Base-by-base conservation (phyloP, 2,113 vertebrate genomes). In the Protobothrops mucrosquamatus region DNA sequence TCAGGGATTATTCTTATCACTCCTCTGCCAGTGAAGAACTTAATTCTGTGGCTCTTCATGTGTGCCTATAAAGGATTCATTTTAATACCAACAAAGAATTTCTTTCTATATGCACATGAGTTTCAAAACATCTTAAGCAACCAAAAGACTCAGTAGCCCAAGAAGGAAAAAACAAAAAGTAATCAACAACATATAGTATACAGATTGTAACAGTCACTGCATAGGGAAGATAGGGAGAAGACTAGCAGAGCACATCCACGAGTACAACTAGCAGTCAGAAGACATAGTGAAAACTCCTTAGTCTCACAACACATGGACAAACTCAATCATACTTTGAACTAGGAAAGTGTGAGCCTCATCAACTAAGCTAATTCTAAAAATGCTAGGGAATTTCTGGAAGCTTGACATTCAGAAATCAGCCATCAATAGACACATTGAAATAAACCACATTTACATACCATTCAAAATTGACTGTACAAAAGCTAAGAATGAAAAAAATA, bases 61-160 rank as follows among this genome's bases (percentile, higher is more conserved):
- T 97, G 95, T 97, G 95, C 96, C 96, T 95, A 96, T 92, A 96
- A 95, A 95, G 89, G 93, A 12, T 1, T 0, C 26, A 90, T 10
- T 14, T 91, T 26, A 2, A 9, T 2, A 24, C 22, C 26, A 57
- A 59, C 0, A 64, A 22, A 52, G 29, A 48, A 86, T 89, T 93
- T 86, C 43, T 61, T n/a, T 9, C 43, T n/a, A 11, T 34, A 34
- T 46, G 5, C 48, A 56, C 20, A 24, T 4, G 20, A 88, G 18
- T 29, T 1, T 12, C 55, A 39, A 22, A 69, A 34, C 29, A 69
- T 69, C 64, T 69, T 69, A 69, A 69, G 29, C 15, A 69, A 15
- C 12, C 64, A 69, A 69, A 64, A 69, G 29, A 69, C 29, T n/a
- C 64, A n/a, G 29, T 69, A 69, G 29, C 29, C 64, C 64, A 69